Conservation (phyloP, 2,113 vertebrate species). For the Haplotaxodon microlepis region DNA sequence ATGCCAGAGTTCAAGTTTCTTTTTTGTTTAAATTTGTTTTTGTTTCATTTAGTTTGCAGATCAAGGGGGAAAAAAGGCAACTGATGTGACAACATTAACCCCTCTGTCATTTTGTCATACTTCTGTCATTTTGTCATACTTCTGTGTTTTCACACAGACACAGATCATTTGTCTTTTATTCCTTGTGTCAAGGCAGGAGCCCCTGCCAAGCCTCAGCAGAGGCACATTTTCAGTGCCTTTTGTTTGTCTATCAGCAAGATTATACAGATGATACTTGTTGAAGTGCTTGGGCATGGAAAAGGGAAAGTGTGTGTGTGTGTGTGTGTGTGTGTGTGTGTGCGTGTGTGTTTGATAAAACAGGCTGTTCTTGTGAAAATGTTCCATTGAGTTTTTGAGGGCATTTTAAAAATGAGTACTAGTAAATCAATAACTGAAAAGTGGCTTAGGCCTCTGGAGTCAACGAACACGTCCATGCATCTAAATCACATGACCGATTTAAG, state of each 20-base stretch:
- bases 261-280: not conserved
- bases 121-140: not conserved
- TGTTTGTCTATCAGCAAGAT: not conserved
- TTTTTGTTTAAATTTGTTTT: not conserved
- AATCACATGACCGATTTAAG: not conserved
- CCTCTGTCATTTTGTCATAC: not conserved
- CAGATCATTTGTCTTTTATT: not conserved
- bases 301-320: not conserved
- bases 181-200: not conserved
- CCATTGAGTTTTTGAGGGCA: not conserved
- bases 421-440: not conserved
- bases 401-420: not conserved
- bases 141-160: not conserved
- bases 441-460: not conserved
- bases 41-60: not conserved
- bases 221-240: not conserved
- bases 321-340: too few relatives aligned
- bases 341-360: not conserved
- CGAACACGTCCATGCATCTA: not conserved
- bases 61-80: rapidly evolving
- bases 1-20: not conserved
- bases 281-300: not conserved
- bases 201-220: not conserved
- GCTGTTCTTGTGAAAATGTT: not conserved
- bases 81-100: not conserved